A percentile compares a stretch with the other conserved stretches of the same genome.
Conservation (phyloP, 1,140 invertebrate species). For the Calycopis cecrops region DNA sequence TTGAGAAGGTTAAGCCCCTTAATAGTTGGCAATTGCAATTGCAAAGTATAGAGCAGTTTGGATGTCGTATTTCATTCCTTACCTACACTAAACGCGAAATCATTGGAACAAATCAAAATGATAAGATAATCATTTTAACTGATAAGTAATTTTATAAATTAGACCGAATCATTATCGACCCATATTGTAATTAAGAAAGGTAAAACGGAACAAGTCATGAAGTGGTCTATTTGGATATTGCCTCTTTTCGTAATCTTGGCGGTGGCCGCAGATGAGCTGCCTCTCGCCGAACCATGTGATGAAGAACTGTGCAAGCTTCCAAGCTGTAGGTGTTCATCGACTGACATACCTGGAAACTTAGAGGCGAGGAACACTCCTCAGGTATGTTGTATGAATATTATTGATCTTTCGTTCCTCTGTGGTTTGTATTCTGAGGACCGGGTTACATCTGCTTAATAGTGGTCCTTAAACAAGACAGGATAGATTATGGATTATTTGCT, state of each 20-base stretch:
- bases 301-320: conserved; percentile 46
- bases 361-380: conserved; percentile 59
- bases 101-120: neutral
- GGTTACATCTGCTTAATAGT: neutral
- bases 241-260: conserved; percentile 17
- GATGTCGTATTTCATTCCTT: no score
- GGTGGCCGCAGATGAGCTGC: conserved; percentile 24
- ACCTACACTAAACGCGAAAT: no score
- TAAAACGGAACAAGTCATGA: conserved; percentile 2
- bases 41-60: no score
- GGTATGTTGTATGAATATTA: conserved; percentile 34
- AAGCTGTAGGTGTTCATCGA: conserved; percentile 70
- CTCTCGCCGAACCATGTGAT: conserved; percentile 38
- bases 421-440: neutral
- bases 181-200: neutral
- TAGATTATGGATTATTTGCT: no score
- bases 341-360: conserved; percentile 60
- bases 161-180: neutral
- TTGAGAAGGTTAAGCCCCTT: no score
- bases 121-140: neutral
- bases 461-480: no score
- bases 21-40: no score
- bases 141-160: conserved; percentile 5
- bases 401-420: neutral
- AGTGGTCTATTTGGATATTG: conserved; percentile 1